Evolutionary conservation across 2,888 invertebrate species (phyloP).

Genomic region (Troides aeacus): DNA sequence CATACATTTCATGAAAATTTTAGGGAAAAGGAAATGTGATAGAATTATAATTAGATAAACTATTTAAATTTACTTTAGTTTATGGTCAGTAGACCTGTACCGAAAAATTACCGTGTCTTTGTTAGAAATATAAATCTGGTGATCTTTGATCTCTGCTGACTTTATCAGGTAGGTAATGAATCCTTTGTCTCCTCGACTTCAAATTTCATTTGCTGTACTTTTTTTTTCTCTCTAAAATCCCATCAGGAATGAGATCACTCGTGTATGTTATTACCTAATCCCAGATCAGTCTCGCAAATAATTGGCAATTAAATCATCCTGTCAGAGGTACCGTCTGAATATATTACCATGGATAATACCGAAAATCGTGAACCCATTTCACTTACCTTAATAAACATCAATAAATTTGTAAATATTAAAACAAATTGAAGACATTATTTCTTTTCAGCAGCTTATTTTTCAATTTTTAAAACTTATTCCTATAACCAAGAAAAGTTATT

Average conservation of each 20-base stretch:
- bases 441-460: no score
- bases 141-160: neutral
- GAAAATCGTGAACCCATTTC: neutral
- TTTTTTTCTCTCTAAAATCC: neutral
- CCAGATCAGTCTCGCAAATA: conserved; percentile 6
- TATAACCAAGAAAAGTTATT: no score
- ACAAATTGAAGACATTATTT: no score
- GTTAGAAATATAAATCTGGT: neutral
- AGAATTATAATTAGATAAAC: no score
- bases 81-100: neutral
- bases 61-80: neutral
- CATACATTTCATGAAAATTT: neutral
- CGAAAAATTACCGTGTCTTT: neutral
- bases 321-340: neutral
- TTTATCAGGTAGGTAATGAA: neutral
- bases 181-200: neutral
- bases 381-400: neutral
- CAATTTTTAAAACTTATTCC: no score
- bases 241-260: neutral
- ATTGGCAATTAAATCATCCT: conserved; percentile 9
- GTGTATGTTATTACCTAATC: conserved; percentile 4
- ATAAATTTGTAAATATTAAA: no score
- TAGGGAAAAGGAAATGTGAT: no score
- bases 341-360: neutral
- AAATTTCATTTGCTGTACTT: neutral